Percentiles rank a stretch among this genome's conserved stretches.
Evolutionary conservation across 1,140 invertebrate genomes (phyloP).

Genomic region (Propsilocerus akamusi): DNA sequence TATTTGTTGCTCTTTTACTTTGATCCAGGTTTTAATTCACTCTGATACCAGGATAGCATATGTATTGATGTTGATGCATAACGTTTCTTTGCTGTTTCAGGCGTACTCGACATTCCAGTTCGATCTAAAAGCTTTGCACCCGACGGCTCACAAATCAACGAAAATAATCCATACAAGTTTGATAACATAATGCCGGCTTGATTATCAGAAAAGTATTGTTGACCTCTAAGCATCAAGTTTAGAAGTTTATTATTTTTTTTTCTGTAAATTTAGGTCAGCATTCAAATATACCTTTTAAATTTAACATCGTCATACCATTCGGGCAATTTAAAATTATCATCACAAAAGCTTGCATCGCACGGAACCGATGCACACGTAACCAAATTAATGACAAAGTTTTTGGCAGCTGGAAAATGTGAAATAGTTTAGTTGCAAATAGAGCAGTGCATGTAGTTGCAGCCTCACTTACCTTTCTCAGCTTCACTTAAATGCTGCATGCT

Average conservation of each 20-base stretch:
- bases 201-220: slow-evolving; percentile 35
- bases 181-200: slow-evolving; percentile 30
- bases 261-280: not conserved
- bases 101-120: slow-evolving; percentile 35
- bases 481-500: no score
- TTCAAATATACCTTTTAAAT: not conserved
- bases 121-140: slow-evolving; percentile 36
- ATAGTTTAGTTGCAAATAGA: no score
- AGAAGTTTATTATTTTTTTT: not conserved
- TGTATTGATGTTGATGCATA: slow-evolving; percentile 49
- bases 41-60: slow-evolving; percentile 46
- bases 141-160: slow-evolving; percentile 32
- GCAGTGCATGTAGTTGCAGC: no score
- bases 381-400: not conserved
- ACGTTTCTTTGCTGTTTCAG: slow-evolving; percentile 41
- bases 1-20: slow-evolving; percentile 26
- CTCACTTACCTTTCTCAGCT: no score
- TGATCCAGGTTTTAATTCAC: slow-evolving; percentile 33
- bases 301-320: not conserved
- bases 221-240: slow-evolving; percentile 31
- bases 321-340: not conserved
- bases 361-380: not conserved
- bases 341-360: not conserved
- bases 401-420: not conserved
- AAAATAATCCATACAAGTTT: slow-evolving; percentile 34